Evolutionary conservation across 1,140 invertebrate species (phyloP), one percentile per base, ranked within the genome.

Genomic region (Potamilus streckersoni): DNA sequence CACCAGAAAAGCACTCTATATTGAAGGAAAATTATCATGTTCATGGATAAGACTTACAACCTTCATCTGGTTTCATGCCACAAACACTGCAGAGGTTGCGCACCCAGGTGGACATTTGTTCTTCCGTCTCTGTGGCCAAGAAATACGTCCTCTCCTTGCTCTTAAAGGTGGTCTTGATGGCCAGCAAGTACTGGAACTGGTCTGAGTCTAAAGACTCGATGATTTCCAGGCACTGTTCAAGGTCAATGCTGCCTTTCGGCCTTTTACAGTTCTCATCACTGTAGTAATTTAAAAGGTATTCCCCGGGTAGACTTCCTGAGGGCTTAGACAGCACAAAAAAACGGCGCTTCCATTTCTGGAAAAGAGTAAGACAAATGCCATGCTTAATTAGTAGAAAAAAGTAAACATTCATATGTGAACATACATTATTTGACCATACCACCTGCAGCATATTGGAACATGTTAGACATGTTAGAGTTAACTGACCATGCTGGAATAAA

Each of bases 191-290:
- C 14, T 83, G 81, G 79, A 84, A 88, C 38, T 84, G 79, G 19
- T 85, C 85, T 4, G 86, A 84, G 72, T 86, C 85, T 2, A 89
- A 71, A 2, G 88, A 86, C 69, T 87, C 85, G n/a, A 87, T 86
- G 62, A 96, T 96, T 92, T 98, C 96, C 91, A 97, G 96, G 91
- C 96, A 98, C 87, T 97, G 94, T 92, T 97, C 96, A 80, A 98
- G 92, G 92, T 98, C 95, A 77, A 98, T 97, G 78, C 93, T 93
- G 78, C 97, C 96, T 90, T 98, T 98, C 69, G 95, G 90, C 86
- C 96, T 96, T 80, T 94, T 93, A 86, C 95, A 95, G 82, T 94
- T 93, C 84, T 94, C 93, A 88, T 98, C 96, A 16, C 95, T 94
- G 89, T 96, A 98, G 90, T 98, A 98, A 86, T 96, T 96, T 74